Percentiles rank a stretch among this genome's conserved stretches.
phyloP scores from a whole-genome alignment of 2,888 invertebrate genomes.

The Archips xylosteana region DNA sequence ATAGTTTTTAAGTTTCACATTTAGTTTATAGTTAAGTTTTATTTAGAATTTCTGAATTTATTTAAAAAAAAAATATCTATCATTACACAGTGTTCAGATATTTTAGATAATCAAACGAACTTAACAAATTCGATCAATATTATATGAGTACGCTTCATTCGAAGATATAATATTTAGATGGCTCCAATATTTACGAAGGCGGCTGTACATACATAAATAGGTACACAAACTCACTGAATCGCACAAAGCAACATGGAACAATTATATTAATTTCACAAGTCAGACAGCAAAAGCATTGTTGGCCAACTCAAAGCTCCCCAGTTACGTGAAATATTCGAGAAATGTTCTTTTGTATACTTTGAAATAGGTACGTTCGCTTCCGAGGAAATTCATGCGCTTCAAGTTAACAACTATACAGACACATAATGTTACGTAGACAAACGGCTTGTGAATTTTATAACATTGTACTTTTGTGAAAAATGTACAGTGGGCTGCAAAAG shows the following conservation, averaged over 20 bases:
- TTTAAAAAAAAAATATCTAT: no score
- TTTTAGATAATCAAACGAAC: no score
- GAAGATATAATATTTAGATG: no score
- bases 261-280: conserved; percentile 8
- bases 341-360: conserved; percentile 19
- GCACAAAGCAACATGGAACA: conserved; percentile 12
- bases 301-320: neutral
- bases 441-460: neutral
- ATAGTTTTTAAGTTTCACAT: no score
- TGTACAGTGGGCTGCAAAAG: no score
- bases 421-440: neutral
- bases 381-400: conserved; percentile 16
- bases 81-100: no score
- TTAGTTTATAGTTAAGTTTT: no score
- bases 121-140: no score
- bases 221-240: neutral
- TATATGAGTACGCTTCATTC: no score
- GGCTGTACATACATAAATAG: no score
- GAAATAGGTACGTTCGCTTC: neutral
- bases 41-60: no score
- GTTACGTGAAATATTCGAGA: conserved; percentile 1
- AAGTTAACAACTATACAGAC: conserved; percentile 9
- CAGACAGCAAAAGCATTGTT: conserved; percentile 6
- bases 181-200: no score
- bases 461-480: neutral